Evolutionary conservation across 2,888 invertebrate species (phyloP).

Genomic region (Drosophila mayaguana): DNA sequence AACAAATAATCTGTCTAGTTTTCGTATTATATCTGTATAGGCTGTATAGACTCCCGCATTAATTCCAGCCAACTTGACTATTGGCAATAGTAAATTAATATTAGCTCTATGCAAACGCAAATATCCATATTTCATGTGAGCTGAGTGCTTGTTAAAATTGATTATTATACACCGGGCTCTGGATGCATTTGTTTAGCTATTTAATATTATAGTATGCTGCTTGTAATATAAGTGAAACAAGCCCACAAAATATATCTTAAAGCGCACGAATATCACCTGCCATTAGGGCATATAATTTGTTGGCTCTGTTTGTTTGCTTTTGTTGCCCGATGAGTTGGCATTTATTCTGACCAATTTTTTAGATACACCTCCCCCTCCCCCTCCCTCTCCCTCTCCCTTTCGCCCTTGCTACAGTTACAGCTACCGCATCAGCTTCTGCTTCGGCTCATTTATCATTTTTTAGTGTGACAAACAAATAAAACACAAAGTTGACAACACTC

Average conservation of each 20-base stretch:
- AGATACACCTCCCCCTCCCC: background rate
- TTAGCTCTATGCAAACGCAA: background rate
- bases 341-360: slow-evolving; percentile 43
- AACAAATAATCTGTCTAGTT: slow-evolving; percentile 1
- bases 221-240: background rate
- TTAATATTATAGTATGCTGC: background rate
- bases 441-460: slow-evolving; percentile 73
- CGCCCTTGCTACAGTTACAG: background rate
- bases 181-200: slow-evolving; percentile 16
- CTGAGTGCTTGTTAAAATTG: slow-evolving; percentile 13
- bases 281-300: slow-evolving; percentile 67
- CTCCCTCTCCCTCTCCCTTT: background rate
- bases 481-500: slow-evolving; percentile 62
- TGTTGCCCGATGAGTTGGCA: slow-evolving; percentile 55
- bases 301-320: slow-evolving; percentile 36
- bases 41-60: background rate
- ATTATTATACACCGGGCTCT: background rate
- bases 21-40: background rate
- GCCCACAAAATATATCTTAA: slow-evolving; percentile 6
- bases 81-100: background rate
- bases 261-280: slow-evolving; percentile 44
- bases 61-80: background rate
- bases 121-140: slow-evolving; percentile 17
- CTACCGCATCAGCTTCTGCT: slow-evolving; percentile 5
- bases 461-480: slow-evolving; percentile 60